Base-by-base conservation (phyloP, 2,113 vertebrate species). In the Prochilodus magdalenae region DNA sequence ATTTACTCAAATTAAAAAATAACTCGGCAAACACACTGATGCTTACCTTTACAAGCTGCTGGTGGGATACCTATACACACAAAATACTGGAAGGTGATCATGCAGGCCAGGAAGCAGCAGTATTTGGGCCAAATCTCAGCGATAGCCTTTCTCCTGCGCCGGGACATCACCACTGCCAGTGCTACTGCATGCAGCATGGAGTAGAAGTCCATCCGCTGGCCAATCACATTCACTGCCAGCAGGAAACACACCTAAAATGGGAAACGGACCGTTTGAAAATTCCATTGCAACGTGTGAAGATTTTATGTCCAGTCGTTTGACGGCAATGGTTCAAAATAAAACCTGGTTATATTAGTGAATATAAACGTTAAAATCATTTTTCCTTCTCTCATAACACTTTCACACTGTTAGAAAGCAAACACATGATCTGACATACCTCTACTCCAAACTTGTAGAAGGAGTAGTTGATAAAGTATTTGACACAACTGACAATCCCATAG, bases 391-490 rank as follows among this genome's bases (percentile, higher is more conserved):
- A n/a, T n/a, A n/a, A n/a, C n/a, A n/a, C n/a, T n/a, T n/a, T n/a
- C n/a, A n/a, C n/a, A n/a, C n/a, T 44, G 8, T 44, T 44, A 44
- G 14, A 22, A 20, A 70, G 5, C 66, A 22, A n/a, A 14, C 27
- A 16, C 0, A 72, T 2, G 29, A 72, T 57, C 47, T 29, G 62
- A 75, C 51, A 5, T 89, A 99, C 98, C 96, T 99, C 98, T 71
- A 99, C 93, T 51, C 98, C 97, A 91, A 99, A 99, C 86, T 99
- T 99, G 93, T 99, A 99, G 93, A 98, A 98, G 92, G 97, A 99
- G 88, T 98, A 99, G 90, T 99, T 99, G 88, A 98, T 90, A 88
- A 99, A 99, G 87, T 99, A 99, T 89, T 98, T 99, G 91, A 95
- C 90, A 90, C 96, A 98, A 85, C 91, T 95, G 83, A 98, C 27